phyloP scores from a whole-genome alignment of 2,113 vertebrate species.

The Calonectris borealis region DNA sequence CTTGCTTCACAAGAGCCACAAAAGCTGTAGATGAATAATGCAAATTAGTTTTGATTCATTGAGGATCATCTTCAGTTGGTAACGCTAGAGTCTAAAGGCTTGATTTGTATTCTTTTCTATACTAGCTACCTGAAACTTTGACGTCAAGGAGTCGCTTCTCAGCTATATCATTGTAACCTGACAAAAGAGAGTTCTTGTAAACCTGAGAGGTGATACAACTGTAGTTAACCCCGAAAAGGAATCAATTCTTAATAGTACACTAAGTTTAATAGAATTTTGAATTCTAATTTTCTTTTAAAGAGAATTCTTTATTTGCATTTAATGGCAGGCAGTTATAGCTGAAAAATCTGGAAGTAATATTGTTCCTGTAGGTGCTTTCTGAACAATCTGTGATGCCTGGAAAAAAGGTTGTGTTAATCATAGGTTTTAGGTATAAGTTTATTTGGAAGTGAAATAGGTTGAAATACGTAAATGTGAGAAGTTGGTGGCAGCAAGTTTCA shows the following conservation, averaged over 20 bases:
- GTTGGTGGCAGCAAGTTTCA: background rate
- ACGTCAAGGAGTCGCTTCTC: background rate
- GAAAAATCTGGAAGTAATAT: background rate
- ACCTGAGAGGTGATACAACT: background rate
- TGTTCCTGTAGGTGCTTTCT: background rate
- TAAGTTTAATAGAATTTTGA: background rate
- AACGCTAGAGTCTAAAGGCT: background rate
- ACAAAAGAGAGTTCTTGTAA: background rate
- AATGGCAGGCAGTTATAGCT: background rate
- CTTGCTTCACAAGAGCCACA: background rate
- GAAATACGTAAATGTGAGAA: background rate
- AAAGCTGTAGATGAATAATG: background rate
- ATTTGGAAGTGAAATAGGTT: background rate
- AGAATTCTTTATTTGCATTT: background rate
- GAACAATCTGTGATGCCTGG: background rate
- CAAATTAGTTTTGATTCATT: background rate
- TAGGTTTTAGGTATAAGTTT: background rate
- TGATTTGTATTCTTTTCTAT: background rate
- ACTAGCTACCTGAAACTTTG: background rate
- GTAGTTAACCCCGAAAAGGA: background rate
- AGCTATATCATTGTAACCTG: background rate
- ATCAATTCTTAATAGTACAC: background rate
- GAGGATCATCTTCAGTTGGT: background rate
- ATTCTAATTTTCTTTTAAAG: background rate
- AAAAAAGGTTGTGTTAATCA: background rate